These are phyloP conservation scores for Cantharis nigra DNA, from an alignment of 2,888 invertebrate species.

Conservation along the genomic window DNA sequence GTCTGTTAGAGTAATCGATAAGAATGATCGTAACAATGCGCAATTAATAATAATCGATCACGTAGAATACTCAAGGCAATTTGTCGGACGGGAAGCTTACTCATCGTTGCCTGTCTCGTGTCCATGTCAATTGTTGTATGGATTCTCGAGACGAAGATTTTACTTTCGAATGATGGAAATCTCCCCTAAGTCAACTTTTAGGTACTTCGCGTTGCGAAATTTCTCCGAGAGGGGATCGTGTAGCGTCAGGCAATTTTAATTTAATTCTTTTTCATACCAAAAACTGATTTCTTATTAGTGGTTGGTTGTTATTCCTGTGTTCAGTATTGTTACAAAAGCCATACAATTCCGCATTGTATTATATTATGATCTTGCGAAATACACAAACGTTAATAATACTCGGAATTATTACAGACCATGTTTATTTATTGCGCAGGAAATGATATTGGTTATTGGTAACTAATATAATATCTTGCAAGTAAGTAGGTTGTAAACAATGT, in stretches of 20 bases:
- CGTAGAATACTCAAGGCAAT: background rate
- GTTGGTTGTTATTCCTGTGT: no score
- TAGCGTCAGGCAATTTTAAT: no score
- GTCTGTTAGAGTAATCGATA: background rate
- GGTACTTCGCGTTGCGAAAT: no score
- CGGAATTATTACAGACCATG: constrained; percentile 2
- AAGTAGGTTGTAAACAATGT: background rate
- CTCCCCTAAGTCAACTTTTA: no score
- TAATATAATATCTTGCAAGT: background rate
- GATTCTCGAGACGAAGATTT: background rate
- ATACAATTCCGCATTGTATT: background rate
- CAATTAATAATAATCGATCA: background rate
- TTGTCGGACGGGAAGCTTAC: background rate
- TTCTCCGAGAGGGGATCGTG: background rate
- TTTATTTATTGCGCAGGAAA: constrained; percentile 8
- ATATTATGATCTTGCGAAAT: background rate
- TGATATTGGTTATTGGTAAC: constrained; percentile 2
- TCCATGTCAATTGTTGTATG: background rate
- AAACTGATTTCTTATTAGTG: no score
- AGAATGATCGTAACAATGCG: background rate
- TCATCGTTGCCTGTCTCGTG: background rate
- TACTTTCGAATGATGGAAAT: background rate
- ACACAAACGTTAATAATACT: constrained; percentile 11
- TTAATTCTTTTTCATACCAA: no score
- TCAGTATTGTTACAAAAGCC: no score